These are phyloP conservation scores for Drosophila lacteicornis DNA, from an alignment of 1,140 invertebrate genomes.

Conservation along the genomic window DNA sequence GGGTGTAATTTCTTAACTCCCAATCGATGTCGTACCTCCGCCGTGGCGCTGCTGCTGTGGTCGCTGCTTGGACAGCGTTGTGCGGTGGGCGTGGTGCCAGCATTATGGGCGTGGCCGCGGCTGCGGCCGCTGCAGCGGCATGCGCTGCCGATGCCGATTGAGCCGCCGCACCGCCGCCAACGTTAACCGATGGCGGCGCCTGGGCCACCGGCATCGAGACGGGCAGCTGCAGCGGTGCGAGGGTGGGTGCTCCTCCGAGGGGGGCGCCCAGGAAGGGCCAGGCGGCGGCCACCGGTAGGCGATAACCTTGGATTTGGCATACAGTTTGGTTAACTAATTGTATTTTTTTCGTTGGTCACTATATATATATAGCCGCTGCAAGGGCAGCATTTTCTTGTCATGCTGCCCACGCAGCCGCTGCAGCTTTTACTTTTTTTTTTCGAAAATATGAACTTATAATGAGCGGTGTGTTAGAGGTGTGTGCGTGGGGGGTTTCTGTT, in stretches of 20 bases:
- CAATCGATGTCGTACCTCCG: constrained; percentile 81
- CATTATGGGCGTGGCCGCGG: constrained; percentile 85
- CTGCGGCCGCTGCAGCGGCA: constrained; percentile 84
- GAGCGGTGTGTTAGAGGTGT: constrained; percentile 28
- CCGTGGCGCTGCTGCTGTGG: constrained; percentile 86
- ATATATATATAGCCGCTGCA: not conserved
- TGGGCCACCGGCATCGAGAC: constrained; percentile 66
- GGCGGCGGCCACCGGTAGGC: constrained; percentile 86
- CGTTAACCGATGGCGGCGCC: constrained; percentile 82
- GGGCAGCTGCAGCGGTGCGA: constrained; percentile 84
- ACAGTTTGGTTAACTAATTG: constrained; percentile 36
- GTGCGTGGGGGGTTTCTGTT: constrained; percentile 21
- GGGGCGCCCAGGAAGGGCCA: constrained; percentile 85
- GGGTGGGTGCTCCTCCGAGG: constrained; percentile 85
- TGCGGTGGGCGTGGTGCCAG: constrained; percentile 84
- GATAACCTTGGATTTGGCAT: constrained; percentile 85
- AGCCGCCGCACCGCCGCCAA: constrained; percentile 23
- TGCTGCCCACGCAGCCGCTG: no score
- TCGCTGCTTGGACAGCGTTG: constrained; percentile 76
- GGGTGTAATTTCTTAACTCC: constrained; percentile 3
- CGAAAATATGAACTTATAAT: constrained; percentile 25
- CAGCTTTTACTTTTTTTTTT: not conserved
- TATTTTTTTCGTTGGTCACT: constrained; percentile 21
- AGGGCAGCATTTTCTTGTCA: no score
- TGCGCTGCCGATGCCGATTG: constrained; percentile 83